These are phyloP conservation scores for Porites cylindrica DNA, from an alignment of 92 coral and sea anemone species.

Conservation along the genomic window DNA sequence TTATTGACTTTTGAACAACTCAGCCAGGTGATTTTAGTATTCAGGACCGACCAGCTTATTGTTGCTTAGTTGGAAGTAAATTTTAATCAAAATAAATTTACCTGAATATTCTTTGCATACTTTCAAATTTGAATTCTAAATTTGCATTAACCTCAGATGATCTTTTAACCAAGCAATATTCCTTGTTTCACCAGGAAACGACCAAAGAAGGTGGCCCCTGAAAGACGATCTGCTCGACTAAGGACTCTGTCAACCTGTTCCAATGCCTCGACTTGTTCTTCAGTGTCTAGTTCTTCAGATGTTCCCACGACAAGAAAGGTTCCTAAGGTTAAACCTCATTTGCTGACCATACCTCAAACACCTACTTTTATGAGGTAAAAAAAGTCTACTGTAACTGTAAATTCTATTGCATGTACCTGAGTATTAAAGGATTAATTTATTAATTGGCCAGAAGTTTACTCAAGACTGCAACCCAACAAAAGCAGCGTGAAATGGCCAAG, in stretches of 20 bases:
- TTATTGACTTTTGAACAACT: no score
- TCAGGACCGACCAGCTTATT: no score
- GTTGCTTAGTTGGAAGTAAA: no score
- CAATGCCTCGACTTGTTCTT: conserved; percentile 24
- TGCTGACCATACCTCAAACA: conserved; percentile 77
- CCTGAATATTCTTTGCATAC: no score
- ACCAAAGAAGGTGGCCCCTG: conserved; percentile 37
- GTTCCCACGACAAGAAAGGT: conserved; percentile 54
- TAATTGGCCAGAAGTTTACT: not conserved
- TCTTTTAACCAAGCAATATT: no score
- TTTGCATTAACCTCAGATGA: no score
- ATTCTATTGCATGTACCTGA: not conserved
- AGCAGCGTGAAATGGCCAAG: no score
- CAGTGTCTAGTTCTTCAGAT: conserved; percentile 31
- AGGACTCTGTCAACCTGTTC: conserved; percentile 44
- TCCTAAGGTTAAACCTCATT: conserved; percentile 63
- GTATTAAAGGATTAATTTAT: not conserved
- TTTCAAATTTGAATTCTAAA: no score
- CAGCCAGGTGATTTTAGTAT: no score
- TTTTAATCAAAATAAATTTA: no score
- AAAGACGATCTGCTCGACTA: conserved; percentile 57
- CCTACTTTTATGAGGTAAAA: conserved; percentile 83
- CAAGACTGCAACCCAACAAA: no score
- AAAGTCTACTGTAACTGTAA: not conserved
- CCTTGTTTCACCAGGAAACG: conserved; percentile 16